Evolutionary conservation across 2,888 invertebrate species (phyloP).

Genomic region (Acleris laterana): DNA sequence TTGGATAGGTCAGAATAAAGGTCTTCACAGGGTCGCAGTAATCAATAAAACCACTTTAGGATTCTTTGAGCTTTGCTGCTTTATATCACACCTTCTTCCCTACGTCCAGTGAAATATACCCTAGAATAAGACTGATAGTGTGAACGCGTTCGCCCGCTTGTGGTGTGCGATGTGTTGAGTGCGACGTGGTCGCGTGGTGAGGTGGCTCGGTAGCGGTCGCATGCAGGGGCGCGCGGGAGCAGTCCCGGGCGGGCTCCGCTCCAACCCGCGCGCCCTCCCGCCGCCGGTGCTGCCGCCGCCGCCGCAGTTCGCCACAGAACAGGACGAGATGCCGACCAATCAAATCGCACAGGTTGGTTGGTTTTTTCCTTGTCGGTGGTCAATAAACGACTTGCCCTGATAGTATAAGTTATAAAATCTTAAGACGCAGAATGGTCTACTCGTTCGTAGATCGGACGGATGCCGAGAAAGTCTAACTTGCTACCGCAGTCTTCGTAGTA

Average conservation of each 20-base stretch:
- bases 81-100: too few relatives aligned
- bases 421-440: too few relatives aligned
- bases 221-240: slow-evolving; percentile 82
- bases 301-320: slow-evolving; percentile 75
- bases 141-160: slow-evolving; percentile 24
- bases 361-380: slow-evolving; percentile 8
- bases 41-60: too few relatives aligned
- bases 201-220: slow-evolving; percentile 70
- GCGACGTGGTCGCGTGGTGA: slow-evolving; percentile 50
- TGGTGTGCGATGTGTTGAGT: slow-evolving; percentile 42
- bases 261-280: slow-evolving; percentile 79
- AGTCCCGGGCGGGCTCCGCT: slow-evolving; percentile 78
- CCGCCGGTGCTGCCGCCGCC: slow-evolving; percentile 78
- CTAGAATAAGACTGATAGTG: slow-evolving; percentile 11
- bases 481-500: too few relatives aligned
- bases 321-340: slow-evolving; percentile 80
- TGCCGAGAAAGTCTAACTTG: too few relatives aligned
- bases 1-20: too few relatives aligned
- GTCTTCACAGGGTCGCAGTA: too few relatives aligned
- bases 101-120: too few relatives aligned
- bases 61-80: too few relatives aligned
- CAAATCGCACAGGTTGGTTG: slow-evolving; percentile 78
- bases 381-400: not conserved
- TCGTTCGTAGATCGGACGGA: too few relatives aligned
- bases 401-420: too few relatives aligned